Base-by-base conservation (phyloP, 2,113 vertebrate species). In the Muntiacus reevesi region DNA sequence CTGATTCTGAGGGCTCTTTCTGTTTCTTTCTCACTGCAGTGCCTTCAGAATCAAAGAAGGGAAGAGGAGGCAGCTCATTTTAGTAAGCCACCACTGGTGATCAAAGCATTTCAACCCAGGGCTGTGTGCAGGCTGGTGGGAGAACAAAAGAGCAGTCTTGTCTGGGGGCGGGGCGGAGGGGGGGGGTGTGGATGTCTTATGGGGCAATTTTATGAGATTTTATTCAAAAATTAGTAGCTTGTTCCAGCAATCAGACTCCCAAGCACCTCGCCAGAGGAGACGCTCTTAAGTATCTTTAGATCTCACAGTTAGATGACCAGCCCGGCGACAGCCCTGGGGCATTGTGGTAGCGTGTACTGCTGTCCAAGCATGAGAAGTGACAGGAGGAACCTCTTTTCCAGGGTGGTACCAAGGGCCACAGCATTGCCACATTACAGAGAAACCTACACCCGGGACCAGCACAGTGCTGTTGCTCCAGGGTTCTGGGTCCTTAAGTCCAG, bases 191-290 rank as follows among this genome's bases (percentile, higher is more conserved):
- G 6, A 52, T 50, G 59, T 89, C 96, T 97, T 85, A 57, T 52
- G 0, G 2, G 90, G 15, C 59, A 28, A 16, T 62, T 92, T 95
- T 95, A 87, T 88, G 60, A 7, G 6, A 87, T 90, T 64, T 59
- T 93, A 17, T 95, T 83, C 94, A 90, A 93, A 92, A 40, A 59
- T 54, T 28, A 45, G 28, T 71, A 33, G 78, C 94, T 89, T 97
- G 82, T 52, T 64, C 54, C 17, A 3, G 23, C 62, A 85, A 12
- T 76, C 55, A 91, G 76, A 76, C 16, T 62, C 40, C 82, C 15
- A 28, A 3, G 17, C 45, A 43, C n/a, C n/a, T 43, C 79, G 5
- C 23, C 17, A 27, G 57, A 11, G 21, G 30, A 79, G 71, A 71
- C 19, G 23, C 47, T 74, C 27, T 10, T 47, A 62, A 54, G 47